Evolutionary conservation across 2,888 invertebrate species (phyloP).

Genomic region (Cryptocephalus primarius): DNA sequence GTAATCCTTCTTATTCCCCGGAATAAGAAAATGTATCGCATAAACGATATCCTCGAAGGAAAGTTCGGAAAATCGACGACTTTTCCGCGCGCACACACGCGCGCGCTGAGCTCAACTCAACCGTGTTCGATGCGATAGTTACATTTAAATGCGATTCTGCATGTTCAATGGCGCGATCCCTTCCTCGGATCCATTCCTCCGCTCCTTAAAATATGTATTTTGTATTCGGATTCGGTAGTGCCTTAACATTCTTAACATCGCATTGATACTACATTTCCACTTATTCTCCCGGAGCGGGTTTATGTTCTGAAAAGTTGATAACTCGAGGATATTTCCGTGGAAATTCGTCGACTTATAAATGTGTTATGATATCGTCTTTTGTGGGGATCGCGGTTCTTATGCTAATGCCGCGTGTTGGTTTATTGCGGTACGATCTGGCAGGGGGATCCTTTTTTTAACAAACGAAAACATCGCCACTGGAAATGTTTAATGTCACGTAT

Average conservation of each 20-base stretch:
- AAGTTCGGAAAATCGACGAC: too few species aligned
- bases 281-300: constrained; percentile 26
- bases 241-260: constrained; percentile 25
- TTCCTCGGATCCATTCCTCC: constrained; percentile 9
- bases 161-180: constrained; percentile 27
- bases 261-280: constrained; percentile 28
- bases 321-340: constrained; percentile 17
- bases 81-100: too few species aligned
- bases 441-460: too few species aligned
- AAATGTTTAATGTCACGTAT: too few species aligned
- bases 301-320: constrained; percentile 29
- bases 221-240: constrained; percentile 31
- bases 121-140: constrained; percentile 29
- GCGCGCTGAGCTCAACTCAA: constrained; percentile 11
- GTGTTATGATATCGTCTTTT: constrained; percentile 12
- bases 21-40: too few species aligned
- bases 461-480: too few species aligned
- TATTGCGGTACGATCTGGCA: too few species aligned
- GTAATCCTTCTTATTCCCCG: too few species aligned
- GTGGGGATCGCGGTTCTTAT: constrained; percentile 1
- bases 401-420: too few species aligned
- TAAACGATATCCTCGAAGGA: too few species aligned
- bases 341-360: constrained; percentile 12
- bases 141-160: constrained; percentile 27
- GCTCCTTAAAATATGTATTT: constrained; percentile 29